Evolutionary conservation across 2,113 vertebrate genomes (phyloP).

Genomic region (Varanus salvator): DNA sequence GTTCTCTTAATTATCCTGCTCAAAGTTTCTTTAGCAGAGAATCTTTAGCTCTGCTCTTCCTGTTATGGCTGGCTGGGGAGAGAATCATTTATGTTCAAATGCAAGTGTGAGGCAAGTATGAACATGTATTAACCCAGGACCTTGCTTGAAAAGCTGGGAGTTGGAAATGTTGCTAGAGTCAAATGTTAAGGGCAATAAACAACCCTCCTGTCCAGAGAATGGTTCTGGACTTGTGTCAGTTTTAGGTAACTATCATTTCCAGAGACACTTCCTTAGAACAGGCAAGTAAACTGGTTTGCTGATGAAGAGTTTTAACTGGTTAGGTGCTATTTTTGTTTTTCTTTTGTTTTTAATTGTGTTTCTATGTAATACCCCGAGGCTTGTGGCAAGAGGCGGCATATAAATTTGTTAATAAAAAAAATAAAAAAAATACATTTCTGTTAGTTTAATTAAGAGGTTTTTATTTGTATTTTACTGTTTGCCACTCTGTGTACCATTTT

Average conservation of each 20-base stretch:
- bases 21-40: constrained; percentile 61
- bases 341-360: no score
- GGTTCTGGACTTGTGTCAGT: background rate
- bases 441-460: no score
- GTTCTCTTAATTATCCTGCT: constrained; percentile 3
- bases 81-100: constrained; percentile 37
- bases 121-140: constrained; percentile 28
- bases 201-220: background rate
- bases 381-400: no score
- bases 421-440: no score
- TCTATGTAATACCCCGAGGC: no score
- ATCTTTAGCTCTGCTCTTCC: constrained; percentile 58
- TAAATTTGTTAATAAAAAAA: no score
- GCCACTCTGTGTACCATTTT: no score
- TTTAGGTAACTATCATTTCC: background rate
- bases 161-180: background rate
- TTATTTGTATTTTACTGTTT: no score
- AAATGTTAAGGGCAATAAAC: background rate
- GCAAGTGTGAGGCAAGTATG: constrained; percentile 20
- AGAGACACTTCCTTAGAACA: background rate
- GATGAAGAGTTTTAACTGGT: no score
- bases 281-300: no score
- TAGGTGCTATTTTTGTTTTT: no score
- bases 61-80: constrained; percentile 68
- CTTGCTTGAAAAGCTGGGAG: background rate